Evolutionary conservation across 1,140 invertebrate genomes (phyloP).

Genomic region (Drosophila malerkotliana): DNA sequence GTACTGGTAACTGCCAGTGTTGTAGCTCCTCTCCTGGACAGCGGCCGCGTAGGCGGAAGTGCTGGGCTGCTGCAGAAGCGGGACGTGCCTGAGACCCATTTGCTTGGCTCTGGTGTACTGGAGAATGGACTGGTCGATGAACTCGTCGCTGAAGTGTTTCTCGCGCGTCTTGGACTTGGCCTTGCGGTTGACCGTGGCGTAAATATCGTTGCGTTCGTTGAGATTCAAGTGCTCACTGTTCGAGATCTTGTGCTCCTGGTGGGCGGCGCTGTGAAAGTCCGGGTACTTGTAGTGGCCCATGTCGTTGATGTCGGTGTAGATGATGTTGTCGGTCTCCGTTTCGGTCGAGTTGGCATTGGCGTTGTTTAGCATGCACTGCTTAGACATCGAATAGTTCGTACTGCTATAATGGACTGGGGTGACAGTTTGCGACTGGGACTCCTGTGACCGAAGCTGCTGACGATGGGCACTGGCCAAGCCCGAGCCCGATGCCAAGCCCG

Average conservation of each 20-base stretch:
- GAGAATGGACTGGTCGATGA: slow-evolving; percentile 79
- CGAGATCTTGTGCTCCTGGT: slow-evolving; percentile 77
- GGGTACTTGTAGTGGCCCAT: slow-evolving; percentile 79
- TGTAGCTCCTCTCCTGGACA: slow-evolving; percentile 60
- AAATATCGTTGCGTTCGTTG: slow-evolving; percentile 80
- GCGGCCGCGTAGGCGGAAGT: slow-evolving; percentile 73
- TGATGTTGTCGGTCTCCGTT: slow-evolving; percentile 83
- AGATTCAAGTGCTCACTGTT: slow-evolving; percentile 79
- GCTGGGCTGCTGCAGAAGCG: slow-evolving; percentile 59
- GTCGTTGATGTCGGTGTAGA: slow-evolving; percentile 83
- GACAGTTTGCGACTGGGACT: slow-evolving; percentile 83
- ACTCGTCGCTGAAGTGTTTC: slow-evolving; percentile 83
- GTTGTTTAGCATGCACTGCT: slow-evolving; percentile 83
- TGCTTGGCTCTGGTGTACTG: slow-evolving; percentile 79
- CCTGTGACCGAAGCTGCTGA: slow-evolving; percentile 82
- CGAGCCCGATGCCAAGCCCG: slow-evolving; percentile 50
- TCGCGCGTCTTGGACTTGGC: slow-evolving; percentile 79
- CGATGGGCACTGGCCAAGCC: slow-evolving; percentile 75
- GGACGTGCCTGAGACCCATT: slow-evolving; percentile 53
- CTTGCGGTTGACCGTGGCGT: slow-evolving; percentile 83
- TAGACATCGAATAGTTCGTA: slow-evolving; percentile 84
- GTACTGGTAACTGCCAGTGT: slow-evolving; percentile 75
- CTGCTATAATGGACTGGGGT: slow-evolving; percentile 84
- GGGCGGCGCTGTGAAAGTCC: slow-evolving; percentile 59
- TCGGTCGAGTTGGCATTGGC: slow-evolving; percentile 81